Percentiles rank a stretch among this genome's conserved stretches.
phyloP scores from a whole-genome alignment of 2,888 invertebrate species.

The Darwinula stevensoni region DNA sequence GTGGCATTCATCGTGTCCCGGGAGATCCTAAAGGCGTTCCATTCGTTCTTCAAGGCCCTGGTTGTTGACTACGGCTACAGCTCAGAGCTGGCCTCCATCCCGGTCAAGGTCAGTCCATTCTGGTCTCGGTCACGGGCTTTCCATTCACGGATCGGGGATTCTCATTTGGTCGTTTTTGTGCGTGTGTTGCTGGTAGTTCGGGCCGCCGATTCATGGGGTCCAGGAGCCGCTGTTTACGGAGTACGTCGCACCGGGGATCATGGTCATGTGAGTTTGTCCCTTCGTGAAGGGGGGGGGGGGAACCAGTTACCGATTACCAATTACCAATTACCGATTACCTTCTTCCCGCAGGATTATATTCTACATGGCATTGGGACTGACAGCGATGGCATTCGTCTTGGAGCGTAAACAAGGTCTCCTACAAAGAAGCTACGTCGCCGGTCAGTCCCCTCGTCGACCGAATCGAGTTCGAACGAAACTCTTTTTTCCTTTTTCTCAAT shows the following conservation, averaged over 20 bases:
- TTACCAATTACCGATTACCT: background rate
- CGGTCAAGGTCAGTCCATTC: conserved; percentile 5
- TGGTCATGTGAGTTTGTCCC: conserved; percentile 39
- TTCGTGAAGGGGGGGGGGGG: no score
- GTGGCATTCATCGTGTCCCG: conserved; percentile 5
- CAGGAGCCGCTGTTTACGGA: conserved; percentile 70
- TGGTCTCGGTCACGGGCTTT: background rate
- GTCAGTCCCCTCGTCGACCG: conserved; percentile 22
- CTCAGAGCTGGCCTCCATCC: conserved; percentile 4
- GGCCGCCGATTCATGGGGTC: conserved; percentile 8
- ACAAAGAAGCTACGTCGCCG: conserved; percentile 77
- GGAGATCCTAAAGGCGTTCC: conserved; percentile 7
- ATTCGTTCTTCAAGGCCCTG: background rate
- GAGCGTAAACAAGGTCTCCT: conserved; percentile 68
- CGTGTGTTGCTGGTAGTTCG: conserved; percentile 6
- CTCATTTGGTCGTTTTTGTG: background rate
- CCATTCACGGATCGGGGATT: background rate
- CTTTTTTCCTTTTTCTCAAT: no score
- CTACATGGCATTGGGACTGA: conserved; percentile 78
- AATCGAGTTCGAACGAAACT: no score
- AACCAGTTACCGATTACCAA: no score
- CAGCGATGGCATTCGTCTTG: conserved; percentile 65
- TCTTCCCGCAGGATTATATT: conserved; percentile 45
- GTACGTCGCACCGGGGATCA: conserved; percentile 84
- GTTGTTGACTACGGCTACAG: background rate